Conservation (phyloP, 37 sponge, comb jelly and placozoan genomes). For the Spongia lamella region DNA sequence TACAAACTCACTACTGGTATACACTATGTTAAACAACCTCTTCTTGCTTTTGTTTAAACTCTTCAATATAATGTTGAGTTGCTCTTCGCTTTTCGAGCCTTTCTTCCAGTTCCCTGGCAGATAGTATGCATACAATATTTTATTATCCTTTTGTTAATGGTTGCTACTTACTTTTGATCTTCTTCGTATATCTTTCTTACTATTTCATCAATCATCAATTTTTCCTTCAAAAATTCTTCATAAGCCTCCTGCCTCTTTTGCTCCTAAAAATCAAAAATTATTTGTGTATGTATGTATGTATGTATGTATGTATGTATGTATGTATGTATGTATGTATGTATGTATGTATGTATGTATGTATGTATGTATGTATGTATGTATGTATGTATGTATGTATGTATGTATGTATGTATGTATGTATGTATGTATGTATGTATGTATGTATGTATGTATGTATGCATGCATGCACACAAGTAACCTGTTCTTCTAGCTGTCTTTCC, state of each 20-base stretch:
- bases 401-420: too few species aligned
- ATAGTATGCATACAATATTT: background rate
- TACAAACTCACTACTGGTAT: background rate
- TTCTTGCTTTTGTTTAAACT: conserved; percentile 83
- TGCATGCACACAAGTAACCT: conserved; percentile 56
- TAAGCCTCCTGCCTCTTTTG: conserved; percentile 77
- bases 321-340: conserved; percentile 2
- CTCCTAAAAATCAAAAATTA: conserved; percentile 43
- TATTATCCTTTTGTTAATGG: background rate
- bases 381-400: too few species aligned
- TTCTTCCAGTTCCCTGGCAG: conserved; percentile 59
- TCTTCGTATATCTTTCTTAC: conserved; percentile 97
- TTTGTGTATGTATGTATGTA: conserved; percentile 13
- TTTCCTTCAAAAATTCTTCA: conserved; percentile 97
- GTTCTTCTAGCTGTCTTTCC: conserved; percentile 90
- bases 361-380: conserved; percentile 4
- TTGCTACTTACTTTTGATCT: conserved; percentile 61
- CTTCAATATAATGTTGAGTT: conserved; percentile 80
- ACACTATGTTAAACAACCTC: conserved; percentile 42
- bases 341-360: background rate
- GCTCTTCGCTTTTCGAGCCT: conserved; percentile 86
- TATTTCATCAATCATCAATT: conserved; percentile 99
- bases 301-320: conserved; percentile 3
- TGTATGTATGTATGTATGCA: background rate
- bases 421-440: too few species aligned